Evolutionary conservation across 2,888 invertebrate species (phyloP), one percentile per base, ranked within the genome.

Genomic region (Epinotia nisella): DNA sequence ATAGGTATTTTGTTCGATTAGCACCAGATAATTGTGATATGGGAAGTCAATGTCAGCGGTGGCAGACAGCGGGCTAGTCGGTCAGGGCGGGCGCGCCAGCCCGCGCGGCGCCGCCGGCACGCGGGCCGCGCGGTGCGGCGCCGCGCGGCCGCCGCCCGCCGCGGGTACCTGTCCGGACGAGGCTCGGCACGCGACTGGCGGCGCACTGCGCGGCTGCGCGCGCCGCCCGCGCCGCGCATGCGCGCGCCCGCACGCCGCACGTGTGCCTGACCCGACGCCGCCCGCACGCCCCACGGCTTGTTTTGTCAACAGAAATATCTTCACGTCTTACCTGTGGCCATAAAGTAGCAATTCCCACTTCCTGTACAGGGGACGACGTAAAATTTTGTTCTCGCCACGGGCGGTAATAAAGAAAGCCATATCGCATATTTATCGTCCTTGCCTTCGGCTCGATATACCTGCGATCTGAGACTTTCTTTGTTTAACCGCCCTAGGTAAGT

Each of bases 221-320:
- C 67, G 60, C 70, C 51, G 62, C 55, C 61, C 70, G 19, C 64
- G 68, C 68, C 55, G 74, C 75, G 75, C 75, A 61, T 73, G 74
- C 76, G 74, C 75, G 75, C 74, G 75, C 67, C 75, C 75, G 74
- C 75, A 75, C 78, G 66, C 73, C 64, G 70, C 62, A 71, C 76
- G 77, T 65, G 65, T 19, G 53, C 9, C 29, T 39, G 21, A 39
- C 9, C 29, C 21, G 21, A 39, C 66, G 73, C 67, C 53, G 67
- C 67, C 67, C 65, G 70, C 69, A 68, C 56, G 72, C 65, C 17
- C 49, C 62, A 71, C 72, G 55, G 62, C 11, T 17, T 70, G 62
- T 68, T 70, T 62, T 70, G 62, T 41, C 61, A 70, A 70, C 70
- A 62, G 29, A 58, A 2, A 24, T n/a, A 19, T 19, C 17, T 53